phyloP scores from a whole-genome alignment of 2,888 invertebrate genomes.

The Lamellibrachia satsuma region DNA sequence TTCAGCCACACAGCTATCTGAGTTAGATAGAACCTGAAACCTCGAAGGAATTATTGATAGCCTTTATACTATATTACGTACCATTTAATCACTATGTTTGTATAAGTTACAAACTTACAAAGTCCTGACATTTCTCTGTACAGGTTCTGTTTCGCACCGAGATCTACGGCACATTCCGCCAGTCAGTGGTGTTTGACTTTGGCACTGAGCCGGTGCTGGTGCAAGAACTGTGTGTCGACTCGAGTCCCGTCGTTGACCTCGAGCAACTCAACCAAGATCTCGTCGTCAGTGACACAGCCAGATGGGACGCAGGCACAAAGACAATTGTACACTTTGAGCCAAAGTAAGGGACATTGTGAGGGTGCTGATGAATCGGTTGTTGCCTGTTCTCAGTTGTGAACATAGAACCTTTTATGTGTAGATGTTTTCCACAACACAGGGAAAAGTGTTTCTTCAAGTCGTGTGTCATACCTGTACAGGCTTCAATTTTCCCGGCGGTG shows the following conservation, averaged over 20 bases:
- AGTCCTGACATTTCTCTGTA: not conserved
- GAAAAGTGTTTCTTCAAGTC: too few species aligned
- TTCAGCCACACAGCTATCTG: not conserved
- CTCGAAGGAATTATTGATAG: not conserved
- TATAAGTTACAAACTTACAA: not conserved
- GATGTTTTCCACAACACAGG: too few species aligned
- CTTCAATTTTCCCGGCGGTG: too few species aligned
- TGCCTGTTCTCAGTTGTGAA: not conserved
- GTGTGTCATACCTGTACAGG: too few species aligned
- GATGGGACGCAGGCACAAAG: conserved; percentile 72
- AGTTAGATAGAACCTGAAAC: not conserved
- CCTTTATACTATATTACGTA: too few species aligned
- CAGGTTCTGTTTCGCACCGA: conserved; percentile 74
- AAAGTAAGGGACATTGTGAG: conserved; percentile 45
- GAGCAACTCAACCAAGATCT: conserved; percentile 58
- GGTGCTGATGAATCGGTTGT: not conserved
- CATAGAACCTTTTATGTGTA: not conserved
- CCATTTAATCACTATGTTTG: not conserved
- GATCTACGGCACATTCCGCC: conserved; percentile 82
- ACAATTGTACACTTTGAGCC: conserved; percentile 67
- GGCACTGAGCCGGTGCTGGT: conserved; percentile 69
- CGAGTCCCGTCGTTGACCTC: conserved; percentile 75
- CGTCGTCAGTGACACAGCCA: conserved; percentile 59
- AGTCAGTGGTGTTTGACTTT: conserved; percentile 81
- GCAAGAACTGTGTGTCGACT: conserved; percentile 76